Evolutionary conservation across 2,888 invertebrate genomes (phyloP).

Genomic region (Stenoptilia bipunctidactyla): DNA sequence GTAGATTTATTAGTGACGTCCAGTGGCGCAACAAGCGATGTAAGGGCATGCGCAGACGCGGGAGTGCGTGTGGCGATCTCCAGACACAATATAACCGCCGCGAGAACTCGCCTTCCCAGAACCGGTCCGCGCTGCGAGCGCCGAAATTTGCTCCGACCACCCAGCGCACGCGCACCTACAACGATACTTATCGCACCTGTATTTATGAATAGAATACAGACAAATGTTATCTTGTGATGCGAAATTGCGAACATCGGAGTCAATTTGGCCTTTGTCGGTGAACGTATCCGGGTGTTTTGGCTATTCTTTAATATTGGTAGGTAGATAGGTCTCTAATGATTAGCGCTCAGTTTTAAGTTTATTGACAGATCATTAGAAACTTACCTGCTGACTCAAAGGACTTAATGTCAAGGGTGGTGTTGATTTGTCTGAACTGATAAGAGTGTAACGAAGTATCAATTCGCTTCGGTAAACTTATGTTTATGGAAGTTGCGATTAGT

Average conservation of each 20-base stretch:
- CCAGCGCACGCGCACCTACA: slow-evolving; percentile 32
- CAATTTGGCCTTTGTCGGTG: too few relatives aligned
- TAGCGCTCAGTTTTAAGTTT: too few relatives aligned
- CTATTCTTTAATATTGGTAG: too few relatives aligned
- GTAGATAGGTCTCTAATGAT: too few relatives aligned
- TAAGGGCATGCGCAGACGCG: neutral
- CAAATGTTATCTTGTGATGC: neutral
- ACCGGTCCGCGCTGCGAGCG: slow-evolving; percentile 59
- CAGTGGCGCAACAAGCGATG: slow-evolving; percentile 18
- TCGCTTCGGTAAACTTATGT: slow-evolving; percentile 14
- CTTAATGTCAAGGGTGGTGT: too few relatives aligned
- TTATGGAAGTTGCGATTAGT: slow-evolving; percentile 11
- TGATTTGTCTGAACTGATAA: too few relatives aligned
- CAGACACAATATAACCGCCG: slow-evolving; percentile 60
- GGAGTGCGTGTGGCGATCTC: slow-evolving; percentile 36
- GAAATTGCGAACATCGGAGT: too few relatives aligned
- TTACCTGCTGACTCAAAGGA: too few relatives aligned
- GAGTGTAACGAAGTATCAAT: too few relatives aligned
- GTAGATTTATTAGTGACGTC: slow-evolving; percentile 16
- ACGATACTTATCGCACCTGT: slow-evolving; percentile 60
- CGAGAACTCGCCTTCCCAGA: slow-evolving; percentile 44
- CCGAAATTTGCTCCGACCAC: slow-evolving; percentile 68
- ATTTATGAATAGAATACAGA: slow-evolving; percentile 55
- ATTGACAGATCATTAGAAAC: too few relatives aligned
- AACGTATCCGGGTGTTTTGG: too few relatives aligned